Base-by-base conservation (phyloP, 2,113 vertebrate species). In the Camelus dromedarius region DNA sequence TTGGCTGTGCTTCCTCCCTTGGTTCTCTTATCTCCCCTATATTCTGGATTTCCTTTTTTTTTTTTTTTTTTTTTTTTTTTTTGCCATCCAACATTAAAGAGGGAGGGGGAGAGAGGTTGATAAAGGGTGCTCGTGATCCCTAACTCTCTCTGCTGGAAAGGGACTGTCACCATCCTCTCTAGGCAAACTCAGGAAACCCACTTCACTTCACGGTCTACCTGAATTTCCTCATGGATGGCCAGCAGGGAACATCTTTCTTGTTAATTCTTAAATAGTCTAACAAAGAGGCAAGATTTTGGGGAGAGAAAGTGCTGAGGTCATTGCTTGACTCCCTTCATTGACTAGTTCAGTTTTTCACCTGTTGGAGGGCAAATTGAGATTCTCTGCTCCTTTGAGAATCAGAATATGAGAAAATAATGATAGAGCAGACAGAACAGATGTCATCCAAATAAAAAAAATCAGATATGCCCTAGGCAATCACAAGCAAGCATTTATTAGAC, bases 391-490 rank as follows among this genome's bases (percentile, higher is more conserved):
- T 91, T 93, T 86, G 81, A 77, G 76, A 85, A 79, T 97, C 42
- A 38, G 35, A 92, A 79, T 90, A 79, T 89, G 91, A 86, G 50
- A 94, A 91, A 89, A 93, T 93, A 95, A 82, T 52, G 18, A 8
- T n/a, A 50, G 9, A 73, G 24, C n/a, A 79, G 90, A 73, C 52
- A 96, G 93, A 93, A 86, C 32, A 90, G 87, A 97, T 97, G 95
- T 91, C 96, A 97, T 95, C 38, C 54, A 97, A 96, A n/a, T 73
- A 60, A 9, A 94, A 97, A 88, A 75, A 67, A 96, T 62, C 93
- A 98, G 90, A 91, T 96, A 96, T 93, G 52, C 84, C 89, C 93
- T 97, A 97, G 95, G 94, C 89, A 96, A 91, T 93, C 86, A 50
- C 69, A 92, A 90, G 92, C 92, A 97, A 97, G 64, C 62, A 24